Evolutionary conservation across 1,140 invertebrate species (phyloP).

Genomic region (Ips typographus): DNA sequence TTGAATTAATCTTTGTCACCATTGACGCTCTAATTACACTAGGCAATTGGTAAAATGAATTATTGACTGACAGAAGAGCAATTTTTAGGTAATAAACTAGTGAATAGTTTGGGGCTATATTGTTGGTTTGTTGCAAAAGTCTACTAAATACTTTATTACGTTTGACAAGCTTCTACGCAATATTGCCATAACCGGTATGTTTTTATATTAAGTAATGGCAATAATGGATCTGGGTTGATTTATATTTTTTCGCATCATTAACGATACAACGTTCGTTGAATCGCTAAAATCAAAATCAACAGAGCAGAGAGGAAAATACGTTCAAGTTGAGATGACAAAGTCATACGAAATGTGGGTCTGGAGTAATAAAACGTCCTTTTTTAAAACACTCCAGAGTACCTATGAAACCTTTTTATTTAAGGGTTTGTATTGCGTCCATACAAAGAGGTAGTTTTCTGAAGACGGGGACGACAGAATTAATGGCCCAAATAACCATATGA

Average conservation of each 20-base stretch:
- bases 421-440: slow-evolving; percentile 12
- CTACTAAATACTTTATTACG: background rate
- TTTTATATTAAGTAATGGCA: background rate
- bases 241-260: slow-evolving; percentile 6
- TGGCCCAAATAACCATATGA: slow-evolving; percentile 24
- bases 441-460: slow-evolving; percentile 14
- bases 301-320: background rate
- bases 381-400: slow-evolving; percentile 15
- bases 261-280: background rate
- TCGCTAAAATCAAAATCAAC: background rate
- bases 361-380: slow-evolving; percentile 9
- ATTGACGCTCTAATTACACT: background rate
- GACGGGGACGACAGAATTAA: slow-evolving; percentile 22
- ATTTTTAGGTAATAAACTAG: background rate
- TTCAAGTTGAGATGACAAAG: slow-evolving; percentile 1
- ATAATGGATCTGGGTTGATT: background rate
- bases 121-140: background rate
- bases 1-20: too few relatives aligned
- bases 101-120: too few relatives aligned
- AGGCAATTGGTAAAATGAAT: background rate
- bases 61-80: background rate
- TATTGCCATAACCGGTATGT: background rate
- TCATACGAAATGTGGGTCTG: background rate
- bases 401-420: slow-evolving; percentile 19
- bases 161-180: background rate